Evolutionary conservation across 2,113 vertebrate genomes (phyloP), one percentile per base, ranked within the genome.

Genomic region (Ctenodactylus gundi): DNA sequence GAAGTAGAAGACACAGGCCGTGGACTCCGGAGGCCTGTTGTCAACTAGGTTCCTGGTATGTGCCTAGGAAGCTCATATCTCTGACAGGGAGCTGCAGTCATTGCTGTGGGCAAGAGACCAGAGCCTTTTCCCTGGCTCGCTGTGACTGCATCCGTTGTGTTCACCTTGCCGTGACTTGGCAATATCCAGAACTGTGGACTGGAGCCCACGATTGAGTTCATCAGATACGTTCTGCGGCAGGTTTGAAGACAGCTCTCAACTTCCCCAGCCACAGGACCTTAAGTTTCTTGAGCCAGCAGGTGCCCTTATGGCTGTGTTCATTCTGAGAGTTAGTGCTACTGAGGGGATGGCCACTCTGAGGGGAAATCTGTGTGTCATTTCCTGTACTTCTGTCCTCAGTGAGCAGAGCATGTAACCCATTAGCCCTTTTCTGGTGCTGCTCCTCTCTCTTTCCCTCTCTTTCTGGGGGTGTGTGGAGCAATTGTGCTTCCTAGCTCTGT

Each of bases 101-200:
- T 5, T 36, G 53, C 55, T 31, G 4, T 1, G 13, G 58, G 17
- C 8, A 14, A 62, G 31, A 36, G 31, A n/a, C 53, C 57, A 15
- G 78, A 41, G 68, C 85, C 6, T 6, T 27, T 39, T 5, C 46
- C 77, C 21, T 31, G 13, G 20, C 31, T n/a, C n/a, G n/a, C n/a
- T n/a, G n/a, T n/a, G n/a, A n/a, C n/a, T n/a, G n/a, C 17, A 7
- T 6, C 20, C 23, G 21, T 18, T n/a, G 6, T 3, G 21, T 15
- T 57, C 76, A 67, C 11, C 15, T 31, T 14, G 1, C 58, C 29
- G 13, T 46, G 34, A 34, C 13, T 29, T 14, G 44, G 46, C 46
- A 64, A 34, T 23, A 36, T 55, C 10, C 0, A 53, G 60, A 83
- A 49, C 51, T 13, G 51, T 44, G 18, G 78, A 21, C 80, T 3